Evolutionary conservation across 2,888 invertebrate species (phyloP).

Genomic region (Trichopoda pennipes): DNA sequence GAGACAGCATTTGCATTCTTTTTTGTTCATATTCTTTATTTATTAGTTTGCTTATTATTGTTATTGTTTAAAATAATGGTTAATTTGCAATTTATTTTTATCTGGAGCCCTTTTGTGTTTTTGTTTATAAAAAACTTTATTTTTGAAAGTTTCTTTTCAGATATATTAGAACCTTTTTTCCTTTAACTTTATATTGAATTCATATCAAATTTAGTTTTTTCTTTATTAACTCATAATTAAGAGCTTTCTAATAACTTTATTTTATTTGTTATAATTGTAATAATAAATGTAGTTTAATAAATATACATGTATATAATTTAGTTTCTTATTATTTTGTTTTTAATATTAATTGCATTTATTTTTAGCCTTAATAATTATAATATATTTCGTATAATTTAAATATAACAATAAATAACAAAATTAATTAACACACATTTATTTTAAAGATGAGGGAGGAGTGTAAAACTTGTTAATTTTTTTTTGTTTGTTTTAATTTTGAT

Average conservation of each 20-base stretch:
- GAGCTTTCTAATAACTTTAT: constrained; percentile 27
- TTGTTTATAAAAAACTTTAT: constrained; percentile 36
- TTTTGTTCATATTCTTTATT: constrained; percentile 38
- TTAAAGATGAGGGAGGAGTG: constrained; percentile 69
- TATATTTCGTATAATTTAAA: constrained; percentile 60
- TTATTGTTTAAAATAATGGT: constrained; percentile 25
- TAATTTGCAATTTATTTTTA: constrained; percentile 12
- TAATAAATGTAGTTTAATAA: constrained; percentile 65
- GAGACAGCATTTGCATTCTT: constrained; percentile 72
- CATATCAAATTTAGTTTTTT: constrained; percentile 17
- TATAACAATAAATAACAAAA: constrained; percentile 77
- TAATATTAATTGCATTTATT: constrained; percentile 47
- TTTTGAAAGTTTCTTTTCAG: neutral
- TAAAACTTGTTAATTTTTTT: constrained; percentile 71
- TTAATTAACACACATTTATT: constrained; percentile 76
- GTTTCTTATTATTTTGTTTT: constrained; percentile 48
- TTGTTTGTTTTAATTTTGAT: constrained; percentile 30
- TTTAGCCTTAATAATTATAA: constrained; percentile 62
- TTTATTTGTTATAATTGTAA: constrained; percentile 41
- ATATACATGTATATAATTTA: constrained; percentile 68
- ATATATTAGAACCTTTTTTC: constrained; percentile 28
- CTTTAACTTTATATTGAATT: constrained; percentile 41
- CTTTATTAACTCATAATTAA: constrained; percentile 27
- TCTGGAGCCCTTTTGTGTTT: constrained; percentile 6
- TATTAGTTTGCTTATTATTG: constrained; percentile 36